These are phyloP conservation scores for Noctua comes DNA, from an alignment of 2,888 invertebrate genomes.

Conservation along the genomic window DNA sequence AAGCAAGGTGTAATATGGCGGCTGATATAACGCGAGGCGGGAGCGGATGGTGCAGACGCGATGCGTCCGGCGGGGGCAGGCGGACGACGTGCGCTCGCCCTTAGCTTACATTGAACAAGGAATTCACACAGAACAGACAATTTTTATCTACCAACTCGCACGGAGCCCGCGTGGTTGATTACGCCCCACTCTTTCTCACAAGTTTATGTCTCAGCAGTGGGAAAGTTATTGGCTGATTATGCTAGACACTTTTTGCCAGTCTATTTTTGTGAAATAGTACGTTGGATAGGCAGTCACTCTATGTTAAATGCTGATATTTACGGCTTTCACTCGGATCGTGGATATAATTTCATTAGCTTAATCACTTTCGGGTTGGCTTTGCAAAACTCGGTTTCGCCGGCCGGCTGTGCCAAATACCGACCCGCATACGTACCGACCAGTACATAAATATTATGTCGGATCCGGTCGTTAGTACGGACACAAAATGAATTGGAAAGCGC, in stretches of 20 bases:
- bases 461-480: too few species aligned
- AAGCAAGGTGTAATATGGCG: constrained; percentile 46
- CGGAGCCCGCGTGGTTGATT: background rate
- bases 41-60: constrained; percentile 73
- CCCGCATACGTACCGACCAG: background rate
- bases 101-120: constrained; percentile 32
- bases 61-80: constrained; percentile 69
- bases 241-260: background rate
- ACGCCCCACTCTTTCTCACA: background rate
- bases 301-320: background rate
- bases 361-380: background rate
- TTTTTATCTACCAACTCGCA: background rate
- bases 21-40: constrained; percentile 46
- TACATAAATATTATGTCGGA: background rate
- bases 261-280: background rate
- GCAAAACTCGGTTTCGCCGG: background rate
- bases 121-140: constrained; percentile 29
- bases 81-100: constrained; percentile 70
- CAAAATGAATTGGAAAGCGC: too few species aligned
- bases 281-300: background rate
- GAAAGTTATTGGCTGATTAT: background rate
- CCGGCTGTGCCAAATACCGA: background rate
- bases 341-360: background rate
- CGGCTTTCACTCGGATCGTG: background rate
- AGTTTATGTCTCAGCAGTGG: background rate